Conservation (phyloP, 2,113 vertebrate genomes). For the Colossoma macropomum region DNA sequence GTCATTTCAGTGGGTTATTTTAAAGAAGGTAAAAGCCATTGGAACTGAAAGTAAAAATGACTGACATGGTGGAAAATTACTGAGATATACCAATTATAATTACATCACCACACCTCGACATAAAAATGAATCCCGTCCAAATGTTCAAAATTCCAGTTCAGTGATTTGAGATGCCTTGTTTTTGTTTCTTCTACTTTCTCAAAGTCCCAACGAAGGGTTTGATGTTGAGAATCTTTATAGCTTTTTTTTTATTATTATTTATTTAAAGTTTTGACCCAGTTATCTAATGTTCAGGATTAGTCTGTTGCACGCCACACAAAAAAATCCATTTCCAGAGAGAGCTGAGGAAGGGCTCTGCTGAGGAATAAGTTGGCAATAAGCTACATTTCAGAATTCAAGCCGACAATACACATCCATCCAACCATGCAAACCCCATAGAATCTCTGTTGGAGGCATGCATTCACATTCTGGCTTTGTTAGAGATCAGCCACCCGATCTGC, state of each 20-base stretch:
- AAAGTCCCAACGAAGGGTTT: neutral
- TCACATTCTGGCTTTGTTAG: neutral
- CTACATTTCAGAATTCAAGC: constrained; percentile 6
- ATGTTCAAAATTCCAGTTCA: too few relatives aligned
- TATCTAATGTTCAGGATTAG: neutral
- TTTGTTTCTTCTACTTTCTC: neutral
- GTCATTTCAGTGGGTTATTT: too few relatives aligned
- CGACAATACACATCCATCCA: neutral
- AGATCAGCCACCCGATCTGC: neutral
- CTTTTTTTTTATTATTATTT: too few relatives aligned
- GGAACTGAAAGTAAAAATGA: too few relatives aligned
- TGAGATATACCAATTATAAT: too few relatives aligned
- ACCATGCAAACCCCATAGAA: neutral
- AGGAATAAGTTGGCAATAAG: constrained; percentile 3
- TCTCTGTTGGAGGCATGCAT: neutral
- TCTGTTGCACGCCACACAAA: neutral
- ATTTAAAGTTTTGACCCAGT: neutral
- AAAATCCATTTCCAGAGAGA: neutral
- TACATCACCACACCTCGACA: too few relatives aligned
- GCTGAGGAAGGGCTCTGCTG: neutral
- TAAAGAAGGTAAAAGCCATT: too few relatives aligned
- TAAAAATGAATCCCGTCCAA: too few relatives aligned
- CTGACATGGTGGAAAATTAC: too few relatives aligned
- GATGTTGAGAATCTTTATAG: neutral
- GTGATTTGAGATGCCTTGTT: too few relatives aligned